Conservation (phyloP, 1,140 invertebrate species). For the Drosophila ficusphila region DNA sequence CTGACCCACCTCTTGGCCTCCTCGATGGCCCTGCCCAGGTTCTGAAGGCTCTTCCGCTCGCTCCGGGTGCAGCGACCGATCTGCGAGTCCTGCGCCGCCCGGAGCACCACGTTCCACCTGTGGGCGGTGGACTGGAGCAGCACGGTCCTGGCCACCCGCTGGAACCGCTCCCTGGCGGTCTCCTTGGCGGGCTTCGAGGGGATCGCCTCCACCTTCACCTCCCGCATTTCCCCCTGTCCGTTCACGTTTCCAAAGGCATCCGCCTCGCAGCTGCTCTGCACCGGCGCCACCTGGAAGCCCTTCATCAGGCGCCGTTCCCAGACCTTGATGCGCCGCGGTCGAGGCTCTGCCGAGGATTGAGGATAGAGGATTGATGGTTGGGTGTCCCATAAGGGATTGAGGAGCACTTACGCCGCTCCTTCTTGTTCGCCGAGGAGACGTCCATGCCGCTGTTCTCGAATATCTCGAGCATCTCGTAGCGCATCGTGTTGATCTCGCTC, state of each 20-base stretch:
- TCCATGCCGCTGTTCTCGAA: conserved; percentile 92
- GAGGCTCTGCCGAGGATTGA: too few species aligned
- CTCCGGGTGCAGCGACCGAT: conserved; percentile 89
- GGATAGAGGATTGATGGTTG: background rate
- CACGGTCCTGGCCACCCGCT: conserved; percentile 89
- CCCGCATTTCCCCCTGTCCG: conserved; percentile 75
- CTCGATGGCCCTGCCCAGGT: conserved; percentile 90
- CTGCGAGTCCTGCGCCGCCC: conserved; percentile 87
- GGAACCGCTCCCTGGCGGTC: conserved; percentile 88
- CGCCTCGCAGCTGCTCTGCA: conserved; percentile 85
- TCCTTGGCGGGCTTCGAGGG: conserved; percentile 86
- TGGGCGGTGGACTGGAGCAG: conserved; percentile 87
- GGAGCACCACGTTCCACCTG: conserved; percentile 90
- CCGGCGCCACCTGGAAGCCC: conserved; percentile 92
- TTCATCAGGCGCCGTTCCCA: conserved; percentile 94
- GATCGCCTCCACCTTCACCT: conserved; percentile 69
- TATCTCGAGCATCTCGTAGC: conserved; percentile 93
- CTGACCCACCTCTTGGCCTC: conserved; percentile 86
- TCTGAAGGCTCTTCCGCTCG: conserved; percentile 89
- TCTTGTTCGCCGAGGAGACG: conserved; percentile 88
- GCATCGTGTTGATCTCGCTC: conserved; percentile 92
- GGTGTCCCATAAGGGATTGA: too few species aligned
- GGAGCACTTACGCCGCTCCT: conserved; percentile 87
- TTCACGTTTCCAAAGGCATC: conserved; percentile 56
- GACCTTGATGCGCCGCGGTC: conserved; percentile 90